Percentiles rank a stretch among this genome's conserved stretches.
Conservation (phyloP, 2,797 vertebrate genomes). For the Cossypha caffra region DNA sequence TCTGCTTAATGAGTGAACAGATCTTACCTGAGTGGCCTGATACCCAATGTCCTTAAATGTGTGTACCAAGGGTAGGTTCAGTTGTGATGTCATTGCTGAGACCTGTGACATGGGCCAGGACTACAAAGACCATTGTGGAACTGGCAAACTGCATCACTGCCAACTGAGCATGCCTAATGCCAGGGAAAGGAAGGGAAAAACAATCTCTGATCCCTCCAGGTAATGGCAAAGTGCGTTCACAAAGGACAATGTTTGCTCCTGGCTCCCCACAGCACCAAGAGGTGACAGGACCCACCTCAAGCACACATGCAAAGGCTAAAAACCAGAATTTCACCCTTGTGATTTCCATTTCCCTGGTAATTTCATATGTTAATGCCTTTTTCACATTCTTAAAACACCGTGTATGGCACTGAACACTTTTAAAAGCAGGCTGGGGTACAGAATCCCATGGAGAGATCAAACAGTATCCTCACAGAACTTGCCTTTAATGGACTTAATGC, state of each 20-base stretch:
- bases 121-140: background rate
- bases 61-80: background rate
- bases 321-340: background rate
- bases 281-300: background rate
- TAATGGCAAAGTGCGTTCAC: background rate
- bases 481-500: background rate
- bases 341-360: background rate
- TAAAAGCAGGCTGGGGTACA: background rate
- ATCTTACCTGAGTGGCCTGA: background rate
- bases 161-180: background rate
- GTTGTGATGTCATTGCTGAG: background rate
- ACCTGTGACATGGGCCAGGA: background rate
- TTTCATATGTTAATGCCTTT: background rate
- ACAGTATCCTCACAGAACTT: background rate
- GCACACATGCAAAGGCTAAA: background rate
- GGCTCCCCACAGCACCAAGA: background rate
- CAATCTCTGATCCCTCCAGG: background rate
- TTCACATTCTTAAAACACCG: background rate
- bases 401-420: background rate
- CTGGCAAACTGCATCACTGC: background rate
- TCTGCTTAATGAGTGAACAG: background rate
- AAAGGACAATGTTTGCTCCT: background rate
- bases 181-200: background rate
- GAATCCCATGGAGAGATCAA: background rate
- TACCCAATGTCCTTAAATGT: fast-evolving